Evolutionary conservation across 92 coral and sea anemone species (phyloP).

Genomic region (Epizoanthus ramosus): DNA sequence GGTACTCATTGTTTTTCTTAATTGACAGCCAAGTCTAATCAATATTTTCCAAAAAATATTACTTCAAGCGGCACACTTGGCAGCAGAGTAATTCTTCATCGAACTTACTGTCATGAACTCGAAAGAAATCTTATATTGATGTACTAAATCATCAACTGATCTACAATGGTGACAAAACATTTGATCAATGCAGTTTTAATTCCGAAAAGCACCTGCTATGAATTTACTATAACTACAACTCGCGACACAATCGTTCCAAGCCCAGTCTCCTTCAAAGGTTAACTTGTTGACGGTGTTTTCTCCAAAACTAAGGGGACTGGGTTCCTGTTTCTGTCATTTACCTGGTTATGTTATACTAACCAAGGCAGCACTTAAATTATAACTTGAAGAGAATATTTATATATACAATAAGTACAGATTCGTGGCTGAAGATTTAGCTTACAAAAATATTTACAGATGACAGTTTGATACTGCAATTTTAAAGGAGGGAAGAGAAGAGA

Average conservation of each 20-base stretch:
- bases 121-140: neutral
- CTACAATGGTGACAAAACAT: neutral
- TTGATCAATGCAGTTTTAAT: neutral
- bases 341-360: too few species aligned
- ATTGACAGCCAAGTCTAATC: neutral
- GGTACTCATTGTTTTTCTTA: neutral
- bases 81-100: neutral
- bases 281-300: neutral
- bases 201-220: constrained; percentile 7
- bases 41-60: neutral
- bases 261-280: neutral
- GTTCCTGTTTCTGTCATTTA: too few species aligned
- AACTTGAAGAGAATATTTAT: too few species aligned
- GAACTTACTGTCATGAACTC: too few species aligned
- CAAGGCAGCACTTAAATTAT: too few species aligned
- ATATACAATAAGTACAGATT: too few species aligned
- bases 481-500: too few species aligned
- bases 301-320: too few species aligned
- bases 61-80: neutral
- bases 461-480: too few species aligned
- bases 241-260: neutral
- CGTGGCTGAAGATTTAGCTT: too few species aligned
- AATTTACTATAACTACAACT: neutral
- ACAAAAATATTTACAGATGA: too few species aligned
- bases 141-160: neutral